A percentile compares a stretch with the other conserved stretches of the same genome.
phyloP scores from a whole-genome alignment of 2,797 vertebrate genomes.

The Aphelocoma californica region DNA sequence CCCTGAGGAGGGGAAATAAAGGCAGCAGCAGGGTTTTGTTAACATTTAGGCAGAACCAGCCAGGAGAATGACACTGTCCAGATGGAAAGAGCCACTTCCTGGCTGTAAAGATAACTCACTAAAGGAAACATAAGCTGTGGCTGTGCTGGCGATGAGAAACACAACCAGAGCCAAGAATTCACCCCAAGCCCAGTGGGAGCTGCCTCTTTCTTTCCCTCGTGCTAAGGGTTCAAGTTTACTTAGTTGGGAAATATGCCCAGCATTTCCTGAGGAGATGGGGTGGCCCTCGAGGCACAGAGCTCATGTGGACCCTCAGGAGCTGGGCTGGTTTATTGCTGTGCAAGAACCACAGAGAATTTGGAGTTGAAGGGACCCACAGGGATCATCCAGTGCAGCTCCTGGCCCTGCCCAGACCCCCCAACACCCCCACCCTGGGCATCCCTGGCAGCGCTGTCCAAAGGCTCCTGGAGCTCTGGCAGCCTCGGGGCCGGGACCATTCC shows the following conservation, averaged over 20 bases:
- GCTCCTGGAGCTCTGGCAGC: background rate
- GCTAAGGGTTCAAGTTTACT: conserved; percentile 41
- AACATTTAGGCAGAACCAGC: conserved; percentile 63
- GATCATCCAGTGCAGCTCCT: background rate
- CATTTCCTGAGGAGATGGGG: conserved; percentile 8
- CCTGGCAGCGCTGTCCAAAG: fast-evolving
- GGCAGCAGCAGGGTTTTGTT: conserved; percentile 63
- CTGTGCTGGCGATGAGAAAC: conserved; percentile 13
- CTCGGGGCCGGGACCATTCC: background rate
- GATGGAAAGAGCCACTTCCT: conserved; percentile 76
- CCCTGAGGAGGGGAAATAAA: conserved; percentile 59
- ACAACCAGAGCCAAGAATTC: conserved; percentile 7
- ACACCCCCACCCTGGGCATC: background rate
- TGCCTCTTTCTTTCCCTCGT: conserved; percentile 4
- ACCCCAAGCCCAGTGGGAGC: conserved; percentile 17
- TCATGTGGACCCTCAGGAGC: background rate
- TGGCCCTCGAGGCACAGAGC: background rate
- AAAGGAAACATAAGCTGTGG: conserved; percentile 65
- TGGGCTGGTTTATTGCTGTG: background rate
- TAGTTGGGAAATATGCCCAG: conserved; percentile 13
- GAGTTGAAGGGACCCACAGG: background rate
- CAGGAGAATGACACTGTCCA: conserved; percentile 73
- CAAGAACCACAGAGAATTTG: too few relatives aligned
- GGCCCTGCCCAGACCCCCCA: background rate
- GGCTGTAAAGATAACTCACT: conserved; percentile 70